Evolutionary conservation across 2,888 invertebrate species (phyloP), one percentile per base, ranked within the genome.

Genomic region (Muschampia plurimacula): DNA sequence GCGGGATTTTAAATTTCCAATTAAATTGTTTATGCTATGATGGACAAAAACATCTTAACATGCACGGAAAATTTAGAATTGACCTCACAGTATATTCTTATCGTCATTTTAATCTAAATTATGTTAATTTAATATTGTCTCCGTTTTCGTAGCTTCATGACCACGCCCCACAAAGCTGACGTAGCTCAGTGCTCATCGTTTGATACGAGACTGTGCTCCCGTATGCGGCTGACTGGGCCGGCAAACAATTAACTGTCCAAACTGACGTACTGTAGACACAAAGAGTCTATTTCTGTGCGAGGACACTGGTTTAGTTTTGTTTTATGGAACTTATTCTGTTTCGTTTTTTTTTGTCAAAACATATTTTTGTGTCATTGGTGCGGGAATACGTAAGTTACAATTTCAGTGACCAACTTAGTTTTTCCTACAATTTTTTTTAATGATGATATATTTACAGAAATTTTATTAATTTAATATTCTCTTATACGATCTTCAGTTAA

Each of bases 221-320:
- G 15, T 12, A 65, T 39, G 49, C 59, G 64, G 46, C 59, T 44
- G 57, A 65, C 80, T 72, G 81, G 77, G 78, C 81, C 83, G 82
- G 80, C 85, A 83, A 84, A 86, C 86, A 87, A 83, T 86, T 86
- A 86, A 86, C 85, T 82, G 76, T 69, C 79, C 79, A 78, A 78
- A 82, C 82, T 81, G 80, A 79, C 79, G 75, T 75, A 77, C 78
- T 77, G 77, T 76, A 28, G 64, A 41, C 15, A 63, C 44, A 63
- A 39, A 13, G 60, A 60, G 36, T 60, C 36, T 60, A 28, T 59
- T 32, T 32, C 32, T 12, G 57, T 57, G 6, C 32, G 32, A n/a
- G 60, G 36, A 36, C 13, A 32, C n/a, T 60, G 60, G 10, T 57
- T 57, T 57, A 57, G 22, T 57, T 32, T 57, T 28, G 12, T 57